Evolutionary conservation across 2,888 invertebrate genomes (phyloP).

Genomic region (Cataglyphis livida): DNA sequence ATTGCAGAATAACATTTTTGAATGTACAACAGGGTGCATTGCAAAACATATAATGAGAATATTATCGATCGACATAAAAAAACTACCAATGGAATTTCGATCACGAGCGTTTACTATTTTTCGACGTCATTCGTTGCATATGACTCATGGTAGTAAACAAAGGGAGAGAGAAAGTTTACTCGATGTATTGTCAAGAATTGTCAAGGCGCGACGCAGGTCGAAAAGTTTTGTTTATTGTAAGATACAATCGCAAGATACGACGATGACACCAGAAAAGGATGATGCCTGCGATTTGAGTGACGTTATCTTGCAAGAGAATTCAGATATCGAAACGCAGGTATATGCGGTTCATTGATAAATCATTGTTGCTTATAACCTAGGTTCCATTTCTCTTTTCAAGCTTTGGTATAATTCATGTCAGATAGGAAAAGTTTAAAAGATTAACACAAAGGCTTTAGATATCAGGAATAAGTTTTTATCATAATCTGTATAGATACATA

Average conservation of each 20-base stretch:
- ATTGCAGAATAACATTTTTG: neutral
- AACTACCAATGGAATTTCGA: constrained; percentile 16
- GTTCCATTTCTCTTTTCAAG: neutral
- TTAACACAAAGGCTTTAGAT: neutral
- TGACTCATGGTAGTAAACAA: constrained; percentile 1
- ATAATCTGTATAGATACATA: neutral
- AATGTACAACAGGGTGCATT: neutral
- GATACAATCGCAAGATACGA: constrained; percentile 4
- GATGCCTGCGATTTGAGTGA: constrained; percentile 64
- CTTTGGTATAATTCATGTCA: neutral
- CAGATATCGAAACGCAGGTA: constrained; percentile 54
- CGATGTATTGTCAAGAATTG: neutral
- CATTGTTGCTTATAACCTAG: neutral
- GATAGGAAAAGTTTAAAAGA: neutral
- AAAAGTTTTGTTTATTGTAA: constrained; percentile 11
- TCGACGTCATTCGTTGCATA: neutral
- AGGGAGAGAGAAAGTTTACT: neutral
- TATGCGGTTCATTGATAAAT: constrained; percentile 1
- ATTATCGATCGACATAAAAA: neutral
- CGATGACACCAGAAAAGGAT: constrained; percentile 53
- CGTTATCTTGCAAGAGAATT: constrained; percentile 64
- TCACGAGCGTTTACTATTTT: constrained; percentile 1
- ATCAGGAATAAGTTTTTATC: neutral
- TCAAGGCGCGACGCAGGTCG: neutral
- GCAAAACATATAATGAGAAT: neutral